A percentile compares a stretch with the other conserved stretches of the same genome.
phyloP scores from a whole-genome alignment of 2,113 vertebrate genomes.

The Nyctereutes procyonoides region DNA sequence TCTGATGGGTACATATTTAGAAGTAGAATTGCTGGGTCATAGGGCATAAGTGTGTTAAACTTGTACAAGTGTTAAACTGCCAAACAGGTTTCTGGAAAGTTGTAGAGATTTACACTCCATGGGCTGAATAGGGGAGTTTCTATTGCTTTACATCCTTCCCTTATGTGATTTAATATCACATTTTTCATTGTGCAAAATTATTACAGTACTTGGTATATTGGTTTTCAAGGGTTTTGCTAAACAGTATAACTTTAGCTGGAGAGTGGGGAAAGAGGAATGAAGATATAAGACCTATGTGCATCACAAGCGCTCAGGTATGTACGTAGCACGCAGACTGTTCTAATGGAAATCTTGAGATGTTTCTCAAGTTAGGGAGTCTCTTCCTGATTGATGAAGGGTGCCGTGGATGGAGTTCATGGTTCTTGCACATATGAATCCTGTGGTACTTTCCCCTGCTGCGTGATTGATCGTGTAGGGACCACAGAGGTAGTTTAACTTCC shows the following conservation, averaged over 20 bases:
- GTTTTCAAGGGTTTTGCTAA: neutral
- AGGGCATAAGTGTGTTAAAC: rapidly evolving
- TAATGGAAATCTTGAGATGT: neutral
- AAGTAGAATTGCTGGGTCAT: neutral
- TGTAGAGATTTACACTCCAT: neutral
- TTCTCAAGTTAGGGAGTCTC: neutral
- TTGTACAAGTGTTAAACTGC: neutral
- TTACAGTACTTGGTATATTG: neutral
- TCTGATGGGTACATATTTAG: neutral
- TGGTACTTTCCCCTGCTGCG: neutral
- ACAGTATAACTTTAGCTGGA: too few relatives aligned
- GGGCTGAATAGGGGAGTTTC: rapidly evolving
- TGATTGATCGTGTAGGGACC: neutral
- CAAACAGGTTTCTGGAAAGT: neutral
- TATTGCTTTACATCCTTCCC: neutral
- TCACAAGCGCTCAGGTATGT: neutral
- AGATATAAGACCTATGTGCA: neutral
- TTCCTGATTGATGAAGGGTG: neutral
- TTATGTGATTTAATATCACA: neutral
- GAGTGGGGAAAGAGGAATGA: neutral
- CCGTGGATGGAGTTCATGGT: neutral
- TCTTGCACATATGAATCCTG: neutral
- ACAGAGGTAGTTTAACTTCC: neutral
- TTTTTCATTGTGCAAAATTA: neutral
- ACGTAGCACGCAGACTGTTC: neutral